Percentiles rank a stretch among this genome's conserved stretches.
These are phyloP conservation scores for Hyposmocoma kahamanoa DNA, from an alignment of 1,140 invertebrate species.

Conservation along the genomic window DNA sequence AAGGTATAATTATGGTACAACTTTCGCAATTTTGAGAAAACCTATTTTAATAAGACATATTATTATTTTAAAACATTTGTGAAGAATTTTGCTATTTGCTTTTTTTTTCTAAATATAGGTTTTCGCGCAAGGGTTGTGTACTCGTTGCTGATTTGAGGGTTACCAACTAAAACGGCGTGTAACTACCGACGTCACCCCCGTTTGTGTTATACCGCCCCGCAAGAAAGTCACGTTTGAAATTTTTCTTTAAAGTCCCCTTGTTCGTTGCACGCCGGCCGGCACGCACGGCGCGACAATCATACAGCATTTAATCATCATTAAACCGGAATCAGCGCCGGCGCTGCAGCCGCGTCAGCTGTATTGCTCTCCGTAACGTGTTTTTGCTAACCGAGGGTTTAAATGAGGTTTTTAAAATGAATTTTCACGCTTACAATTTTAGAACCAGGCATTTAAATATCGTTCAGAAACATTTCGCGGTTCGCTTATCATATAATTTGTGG, in stretches of 20 bases:
- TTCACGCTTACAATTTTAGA: not conserved
- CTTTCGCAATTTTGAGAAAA: not conserved
- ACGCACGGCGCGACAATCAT: constrained; percentile 59
- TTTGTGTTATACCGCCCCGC: not conserved
- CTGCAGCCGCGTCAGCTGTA: constrained; percentile 55
- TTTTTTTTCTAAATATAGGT: not conserved
- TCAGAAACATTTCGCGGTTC: too few relatives aligned
- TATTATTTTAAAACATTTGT: not conserved
- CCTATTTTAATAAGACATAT: not conserved
- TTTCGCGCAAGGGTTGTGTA: not conserved
- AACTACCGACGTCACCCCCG: too few relatives aligned
- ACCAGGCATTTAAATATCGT: not conserved
- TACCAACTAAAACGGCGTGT: too few relatives aligned
- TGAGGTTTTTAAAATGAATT: constrained; percentile 18
- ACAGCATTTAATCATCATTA: constrained; percentile 69
- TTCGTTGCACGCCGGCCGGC: constrained; percentile 11
- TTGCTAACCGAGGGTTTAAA: constrained; percentile 21
- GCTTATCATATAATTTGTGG: too few relatives aligned
- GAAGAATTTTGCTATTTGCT: not conserved
- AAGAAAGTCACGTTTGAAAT: constrained; percentile 13
- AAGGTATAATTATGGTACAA: not conserved
- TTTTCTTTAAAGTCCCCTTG: constrained; percentile 10
- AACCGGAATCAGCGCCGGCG: constrained; percentile 56
- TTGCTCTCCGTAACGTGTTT: constrained; percentile 31
- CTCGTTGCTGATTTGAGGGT: not conserved